Evolutionary conservation across 2,797 vertebrate genomes (phyloP).

Genomic region (Anas bernieri): DNA sequence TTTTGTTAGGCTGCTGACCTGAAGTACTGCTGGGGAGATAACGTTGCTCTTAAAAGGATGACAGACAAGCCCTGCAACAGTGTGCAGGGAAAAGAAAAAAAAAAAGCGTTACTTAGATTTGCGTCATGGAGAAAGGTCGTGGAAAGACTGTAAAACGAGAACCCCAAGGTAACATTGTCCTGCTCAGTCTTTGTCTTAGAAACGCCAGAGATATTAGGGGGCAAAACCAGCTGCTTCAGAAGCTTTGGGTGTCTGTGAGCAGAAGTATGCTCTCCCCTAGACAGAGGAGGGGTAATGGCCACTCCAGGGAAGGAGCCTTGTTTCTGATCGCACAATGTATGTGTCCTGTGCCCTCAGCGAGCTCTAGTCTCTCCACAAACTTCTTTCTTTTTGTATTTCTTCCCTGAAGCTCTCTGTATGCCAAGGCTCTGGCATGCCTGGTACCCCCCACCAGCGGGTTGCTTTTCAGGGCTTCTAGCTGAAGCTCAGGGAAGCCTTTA

Average conservation of each 20-base stretch:
- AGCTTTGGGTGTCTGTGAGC: not conserved
- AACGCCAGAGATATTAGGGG: not conserved
- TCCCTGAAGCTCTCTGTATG: not conserved
- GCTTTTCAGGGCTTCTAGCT: not conserved
- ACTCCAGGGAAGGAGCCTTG: not conserved
- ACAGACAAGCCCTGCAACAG: not conserved
- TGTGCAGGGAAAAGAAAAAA: too few species aligned
- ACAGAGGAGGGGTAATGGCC: not conserved
- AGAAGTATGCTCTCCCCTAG: not conserved
- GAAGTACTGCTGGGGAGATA: not conserved
- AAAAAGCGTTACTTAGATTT: not conserved
- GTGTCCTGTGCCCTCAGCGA: too few species aligned
- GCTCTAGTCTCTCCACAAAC: not conserved
- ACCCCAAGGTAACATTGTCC: not conserved
- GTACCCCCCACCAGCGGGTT: not conserved
- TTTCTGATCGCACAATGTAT: not conserved
- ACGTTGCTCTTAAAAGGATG: not conserved
- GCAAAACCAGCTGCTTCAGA: not conserved
- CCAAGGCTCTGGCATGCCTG: not conserved
- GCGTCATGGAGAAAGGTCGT: not conserved
- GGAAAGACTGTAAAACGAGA: constrained; percentile 53
- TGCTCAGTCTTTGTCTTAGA: not conserved
- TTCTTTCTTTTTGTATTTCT: not conserved
- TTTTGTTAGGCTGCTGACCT: not conserved
- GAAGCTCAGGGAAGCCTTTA: not conserved